phyloP scores from a whole-genome alignment of 2,113 vertebrate species.

The Rhabdornis inornatus region DNA sequence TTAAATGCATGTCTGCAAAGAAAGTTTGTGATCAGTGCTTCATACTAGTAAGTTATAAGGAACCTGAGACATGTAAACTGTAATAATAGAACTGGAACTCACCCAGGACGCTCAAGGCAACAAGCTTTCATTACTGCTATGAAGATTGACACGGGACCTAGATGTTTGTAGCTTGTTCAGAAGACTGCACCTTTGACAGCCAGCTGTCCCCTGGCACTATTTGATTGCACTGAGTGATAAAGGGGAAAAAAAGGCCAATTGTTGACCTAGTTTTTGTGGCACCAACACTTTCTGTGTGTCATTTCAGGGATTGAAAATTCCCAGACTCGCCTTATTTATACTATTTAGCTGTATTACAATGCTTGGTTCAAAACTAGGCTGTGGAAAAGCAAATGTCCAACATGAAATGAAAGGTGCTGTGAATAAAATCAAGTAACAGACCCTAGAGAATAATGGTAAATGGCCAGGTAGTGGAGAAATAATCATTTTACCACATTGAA shows the following conservation, averaged over 20 bases:
- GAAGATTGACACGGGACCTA: neutral
- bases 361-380: neutral
- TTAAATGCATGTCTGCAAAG: neutral
- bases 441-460: neutral
- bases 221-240: neutral
- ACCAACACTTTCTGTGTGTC: neutral
- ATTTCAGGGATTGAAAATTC: neutral
- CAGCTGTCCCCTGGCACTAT: neutral
- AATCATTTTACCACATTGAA: neutral
- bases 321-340: neutral
- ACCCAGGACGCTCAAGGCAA: neutral
- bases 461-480: neutral
- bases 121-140: neutral
- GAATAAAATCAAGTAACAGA: neutral
- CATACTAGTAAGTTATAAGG: neutral
- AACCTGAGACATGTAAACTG: neutral
- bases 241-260: neutral
- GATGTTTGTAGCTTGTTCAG: neutral
- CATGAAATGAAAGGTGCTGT: neutral
- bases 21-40: neutral
- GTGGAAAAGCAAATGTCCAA: neutral
- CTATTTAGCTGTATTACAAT: neutral
- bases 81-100: conserved; percentile 17
- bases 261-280: neutral
- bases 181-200: neutral